Evolutionary conservation across 2,113 vertebrate species (phyloP).

Genomic region (Rhinoptilus africanus): DNA sequence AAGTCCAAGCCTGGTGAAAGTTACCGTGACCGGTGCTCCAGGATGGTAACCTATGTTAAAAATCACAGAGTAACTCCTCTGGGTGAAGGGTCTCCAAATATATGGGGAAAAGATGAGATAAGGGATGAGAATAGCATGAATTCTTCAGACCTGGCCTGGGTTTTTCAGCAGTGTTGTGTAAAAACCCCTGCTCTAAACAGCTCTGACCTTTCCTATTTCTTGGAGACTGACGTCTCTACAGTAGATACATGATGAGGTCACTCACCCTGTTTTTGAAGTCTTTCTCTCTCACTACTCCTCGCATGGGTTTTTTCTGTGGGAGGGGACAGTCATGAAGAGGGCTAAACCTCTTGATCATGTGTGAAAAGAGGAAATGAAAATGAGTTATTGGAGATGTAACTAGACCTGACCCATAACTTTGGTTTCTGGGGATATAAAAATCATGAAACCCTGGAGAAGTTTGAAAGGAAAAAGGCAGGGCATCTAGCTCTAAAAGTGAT

Average conservation of each 20-base stretch:
- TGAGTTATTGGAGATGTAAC: not conserved
- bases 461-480: not conserved
- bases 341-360: slow-evolving; percentile 42
- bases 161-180: slow-evolving; percentile 12
- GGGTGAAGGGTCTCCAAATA: not conserved
- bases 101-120: not conserved
- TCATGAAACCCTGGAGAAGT: not conserved
- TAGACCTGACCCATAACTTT: not conserved
- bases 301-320: slow-evolving; percentile 42
- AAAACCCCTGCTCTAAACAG: slow-evolving; percentile 9
- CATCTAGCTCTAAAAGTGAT: not conserved
- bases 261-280: slow-evolving; percentile 38
- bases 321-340: slow-evolving; percentile 49
- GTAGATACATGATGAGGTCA: slow-evolving; percentile 34
- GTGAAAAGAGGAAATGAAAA: slow-evolving; percentile 66
- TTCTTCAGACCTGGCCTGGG: not conserved
- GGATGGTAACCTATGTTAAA: not conserved
- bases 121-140: not conserved
- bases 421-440: slow-evolving; percentile 25
- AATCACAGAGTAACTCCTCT: not conserved
- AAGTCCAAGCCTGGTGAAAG: not conserved
- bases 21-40: not conserved
- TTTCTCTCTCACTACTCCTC: slow-evolving; percentile 13
- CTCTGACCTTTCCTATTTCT: slow-evolving; percentile 53
- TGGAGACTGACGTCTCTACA: slow-evolving; percentile 22